Evolutionary conservation across 2,888 invertebrate genomes (phyloP), one percentile per base, ranked within the genome.

Genomic region (Polyploca ridens): DNA sequence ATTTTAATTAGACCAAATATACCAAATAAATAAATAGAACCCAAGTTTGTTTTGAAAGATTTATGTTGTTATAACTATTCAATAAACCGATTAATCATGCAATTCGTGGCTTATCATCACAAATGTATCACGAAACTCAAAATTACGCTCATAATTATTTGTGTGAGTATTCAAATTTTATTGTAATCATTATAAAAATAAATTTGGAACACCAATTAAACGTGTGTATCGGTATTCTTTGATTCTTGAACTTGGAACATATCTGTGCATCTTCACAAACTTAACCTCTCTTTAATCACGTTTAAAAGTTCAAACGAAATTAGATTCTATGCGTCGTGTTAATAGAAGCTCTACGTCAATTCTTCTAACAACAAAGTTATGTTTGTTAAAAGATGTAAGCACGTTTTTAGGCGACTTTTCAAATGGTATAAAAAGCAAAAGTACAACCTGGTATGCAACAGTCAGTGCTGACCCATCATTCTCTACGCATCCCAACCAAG

Each of bases 391-490:
- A 77, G 71, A 77, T 75, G 76, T 81, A 72, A 81, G 89, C 90
- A 88, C 85, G 91, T 90, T 91, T 91, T 90, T 87, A 82, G 87
- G 79, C 83, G 86, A 83, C 84, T 88, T 89, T 87, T 83, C 82
- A 83, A 83, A 82, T 77, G 83, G 87, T 92, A 93, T 93, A 93
- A 88, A 86, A 90, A 90, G 89, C 84, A 85, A 84, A 87, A 84
- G 84, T 80, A 76, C 76, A 77, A 74, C 73, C 74, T 76, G 65
- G 71, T 73, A 73, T 72, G 72, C 83, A 88, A 79, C 88, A 92
- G 91, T 91, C 75, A 81, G 83, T 79, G 83, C 81, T 81, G 77
- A 82, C 74, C 82, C 82, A 81, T 83, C 86, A 81, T 76, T 73
- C 83, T 71, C 75, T 74, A 76, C 81, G 77, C 79, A 83, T 83